phyloP scores from a whole-genome alignment of 2,797 vertebrate genomes.

The Tragelaphus oryx region DNA sequence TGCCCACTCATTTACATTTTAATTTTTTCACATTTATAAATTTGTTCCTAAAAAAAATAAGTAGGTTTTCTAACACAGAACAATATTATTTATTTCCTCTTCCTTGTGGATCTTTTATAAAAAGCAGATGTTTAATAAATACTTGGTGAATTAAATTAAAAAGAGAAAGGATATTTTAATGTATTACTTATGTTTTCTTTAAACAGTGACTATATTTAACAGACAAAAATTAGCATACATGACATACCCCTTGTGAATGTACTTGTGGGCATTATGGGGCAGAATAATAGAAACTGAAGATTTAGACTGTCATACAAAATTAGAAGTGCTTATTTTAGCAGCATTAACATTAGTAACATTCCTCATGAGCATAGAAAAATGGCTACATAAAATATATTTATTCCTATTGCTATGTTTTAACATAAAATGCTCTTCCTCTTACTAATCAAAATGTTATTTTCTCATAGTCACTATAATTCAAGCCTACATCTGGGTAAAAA shows the following conservation, averaged over 20 bases:
- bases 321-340: neutral
- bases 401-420: neutral
- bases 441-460: neutral
- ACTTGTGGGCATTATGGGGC: neutral
- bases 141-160: neutral
- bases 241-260: neutral
- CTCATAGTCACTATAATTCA: neutral
- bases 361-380: neutral
- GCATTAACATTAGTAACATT: neutral
- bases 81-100: neutral
- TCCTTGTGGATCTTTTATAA: neutral
- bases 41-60: neutral
- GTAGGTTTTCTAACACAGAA: neutral
- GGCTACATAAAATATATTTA: neutral
- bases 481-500: neutral
- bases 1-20: neutral
- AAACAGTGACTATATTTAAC: neutral
- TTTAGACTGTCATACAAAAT: neutral
- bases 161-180: neutral
- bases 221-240: neutral
- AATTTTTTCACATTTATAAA: neutral
- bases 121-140: neutral
- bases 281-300: neutral
- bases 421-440: neutral
- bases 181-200: neutral